Evolutionary conservation across 2,888 invertebrate species (phyloP), one percentile per base, ranked within the genome.

Genomic region (Hecatera dysodea): DNA sequence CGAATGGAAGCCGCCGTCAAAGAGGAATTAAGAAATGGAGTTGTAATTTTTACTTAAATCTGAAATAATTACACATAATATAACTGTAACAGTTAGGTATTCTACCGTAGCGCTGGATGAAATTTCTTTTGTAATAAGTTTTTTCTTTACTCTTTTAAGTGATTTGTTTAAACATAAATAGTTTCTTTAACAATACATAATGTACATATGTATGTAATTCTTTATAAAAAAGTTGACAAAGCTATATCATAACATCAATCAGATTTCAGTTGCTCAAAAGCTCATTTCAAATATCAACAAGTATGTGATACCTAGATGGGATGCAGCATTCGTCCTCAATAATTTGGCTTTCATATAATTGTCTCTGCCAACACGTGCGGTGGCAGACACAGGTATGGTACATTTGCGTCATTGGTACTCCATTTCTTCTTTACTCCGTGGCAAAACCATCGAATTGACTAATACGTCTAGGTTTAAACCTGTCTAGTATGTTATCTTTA

Each of bases 401-500:
- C 19, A 44, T 29, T 67, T 53, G 15, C 15, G 1, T 11, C 19
- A 8, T 6, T 1, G 7, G 4, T 50, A 33, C 12, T 63, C 60
- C 24, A 61, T 67, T 52, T 60, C 17, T 44, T 48, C 15, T 11
- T 42, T 64, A 61, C 27, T 57, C 60, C 15, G 6, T 27, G 55
- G 33, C 3, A 17, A 9, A 48, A 19, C 48, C 42, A 65, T 75
- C 44, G 24, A 61, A 63, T 78, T 77, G 53, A 63, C 78, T 67
- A 81, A 65, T 56, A 57, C 52, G 52, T 71, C 64, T 62, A 67
- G 53, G 15, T 56, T 44, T 63, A 29, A 81, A 42, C n/a, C 57
- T 44, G 67, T 57, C 78, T 71, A 77, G 36, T 61, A 56, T 56
- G 64, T 78, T 78, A 82, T 72, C 64, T 63, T 24, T 15, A 17